phyloP scores from a whole-genome alignment of 2,797 vertebrate genomes.

The Cyclura pinguis region DNA sequence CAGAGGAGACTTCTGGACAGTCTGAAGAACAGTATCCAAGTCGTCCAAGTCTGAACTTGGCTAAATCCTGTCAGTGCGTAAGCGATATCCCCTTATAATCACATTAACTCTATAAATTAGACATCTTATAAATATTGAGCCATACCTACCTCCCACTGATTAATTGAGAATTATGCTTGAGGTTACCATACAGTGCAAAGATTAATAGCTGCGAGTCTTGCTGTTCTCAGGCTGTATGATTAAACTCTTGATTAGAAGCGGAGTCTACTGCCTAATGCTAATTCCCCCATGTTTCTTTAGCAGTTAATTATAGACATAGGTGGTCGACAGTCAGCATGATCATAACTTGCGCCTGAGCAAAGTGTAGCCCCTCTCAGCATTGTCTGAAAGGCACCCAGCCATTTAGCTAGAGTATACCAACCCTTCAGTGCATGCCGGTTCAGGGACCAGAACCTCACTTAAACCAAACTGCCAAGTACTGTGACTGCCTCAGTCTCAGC shows the following conservation, averaged over 20 bases:
- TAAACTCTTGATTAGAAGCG: constrained; percentile 74
- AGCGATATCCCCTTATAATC: background rate
- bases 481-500: too few species aligned
- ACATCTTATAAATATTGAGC: constrained; percentile 35
- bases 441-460: too few species aligned
- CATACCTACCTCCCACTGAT: fast-evolving
- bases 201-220: constrained; percentile 40
- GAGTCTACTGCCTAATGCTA: constrained; percentile 55
- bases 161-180: constrained; percentile 53
- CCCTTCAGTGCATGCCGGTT: background rate
- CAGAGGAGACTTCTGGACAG: background rate
- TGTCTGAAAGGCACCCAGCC: constrained; percentile 17
- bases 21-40: background rate
- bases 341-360: constrained; percentile 3
- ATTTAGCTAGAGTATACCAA: background rate
- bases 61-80: background rate
- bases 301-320: constrained; percentile 35
- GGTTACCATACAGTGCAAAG: constrained; percentile 48
- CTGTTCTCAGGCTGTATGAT: constrained; percentile 60
- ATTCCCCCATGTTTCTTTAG: constrained; percentile 57
- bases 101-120: constrained; percentile 30
- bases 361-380: constrained; percentile 4
- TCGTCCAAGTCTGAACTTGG: background rate
- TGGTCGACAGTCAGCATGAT: constrained; percentile 30
- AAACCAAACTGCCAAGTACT: too few species aligned